These are phyloP conservation scores for Spermophilus dauricus DNA, from an alignment of 2,113 vertebrate genomes.

Conservation along the genomic window DNA sequence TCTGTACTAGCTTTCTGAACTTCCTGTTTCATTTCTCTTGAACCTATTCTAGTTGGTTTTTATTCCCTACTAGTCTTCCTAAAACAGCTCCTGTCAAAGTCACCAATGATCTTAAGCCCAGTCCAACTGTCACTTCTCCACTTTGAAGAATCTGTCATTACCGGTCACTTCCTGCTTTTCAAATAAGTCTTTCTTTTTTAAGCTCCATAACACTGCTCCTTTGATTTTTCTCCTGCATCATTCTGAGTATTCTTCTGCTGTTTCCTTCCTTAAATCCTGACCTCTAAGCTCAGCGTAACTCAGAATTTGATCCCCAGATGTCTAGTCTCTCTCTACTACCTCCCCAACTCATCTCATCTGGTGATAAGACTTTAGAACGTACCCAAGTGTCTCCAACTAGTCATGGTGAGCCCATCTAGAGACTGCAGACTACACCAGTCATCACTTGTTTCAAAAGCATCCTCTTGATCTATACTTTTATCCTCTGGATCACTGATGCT, in stretches of 20 bases:
- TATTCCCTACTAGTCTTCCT: background rate
- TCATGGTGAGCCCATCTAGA: slow-evolving; percentile 92
- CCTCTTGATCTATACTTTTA: slow-evolving; percentile 94
- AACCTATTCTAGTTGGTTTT: background rate
- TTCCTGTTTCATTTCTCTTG: background rate
- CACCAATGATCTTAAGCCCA: background rate
- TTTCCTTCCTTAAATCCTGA: background rate
- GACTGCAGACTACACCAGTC: slow-evolving; percentile 95
- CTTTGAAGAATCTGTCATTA: background rate
- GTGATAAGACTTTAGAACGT: background rate
- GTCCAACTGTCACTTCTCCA: background rate
- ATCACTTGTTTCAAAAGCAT: slow-evolving; percentile 96
- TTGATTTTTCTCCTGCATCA: background rate
- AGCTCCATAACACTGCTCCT: background rate
- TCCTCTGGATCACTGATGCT: slow-evolving; percentile 96
- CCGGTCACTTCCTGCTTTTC: background rate
- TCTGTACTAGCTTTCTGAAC: slow-evolving; percentile 9
- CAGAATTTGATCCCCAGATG: background rate
- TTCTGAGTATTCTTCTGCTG: background rate
- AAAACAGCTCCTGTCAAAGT: background rate
- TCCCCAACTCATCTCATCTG: background rate
- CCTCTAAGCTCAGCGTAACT: background rate
- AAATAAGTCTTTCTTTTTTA: background rate
- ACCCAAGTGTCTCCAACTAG: background rate
- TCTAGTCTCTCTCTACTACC: background rate